Percentiles rank a stretch among this genome's conserved stretches.
phyloP scores from a whole-genome alignment of 1,140 invertebrate genomes.

The Drosophila dunni region DNA sequence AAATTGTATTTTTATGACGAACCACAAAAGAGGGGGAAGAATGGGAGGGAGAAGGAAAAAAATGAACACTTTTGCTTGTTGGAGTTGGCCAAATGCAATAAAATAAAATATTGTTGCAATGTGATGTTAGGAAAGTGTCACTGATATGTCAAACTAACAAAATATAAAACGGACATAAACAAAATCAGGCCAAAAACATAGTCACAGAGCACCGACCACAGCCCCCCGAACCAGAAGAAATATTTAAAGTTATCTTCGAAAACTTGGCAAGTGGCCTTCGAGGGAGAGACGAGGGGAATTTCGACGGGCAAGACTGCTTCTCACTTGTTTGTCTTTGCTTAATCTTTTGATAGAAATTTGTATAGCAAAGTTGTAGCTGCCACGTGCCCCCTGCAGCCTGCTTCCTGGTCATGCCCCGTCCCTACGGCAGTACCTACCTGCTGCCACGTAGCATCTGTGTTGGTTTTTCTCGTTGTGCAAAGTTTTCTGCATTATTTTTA shows the following conservation, averaged over 20 bases:
- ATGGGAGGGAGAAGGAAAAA: too few species aligned
- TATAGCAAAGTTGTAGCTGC: conserved; percentile 69
- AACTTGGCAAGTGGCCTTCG: conserved; percentile 60
- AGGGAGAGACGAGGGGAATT: neutral
- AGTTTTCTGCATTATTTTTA: conserved; percentile 76
- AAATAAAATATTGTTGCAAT: conserved; percentile 80
- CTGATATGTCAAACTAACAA: conserved; percentile 82
- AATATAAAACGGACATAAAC: conserved; percentile 72
- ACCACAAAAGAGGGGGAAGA: neutral
- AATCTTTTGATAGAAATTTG: conserved; percentile 83
- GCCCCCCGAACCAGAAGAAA: conserved; percentile 37
- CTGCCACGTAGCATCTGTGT: conserved; percentile 29
- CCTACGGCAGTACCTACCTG: neutral
- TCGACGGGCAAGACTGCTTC: conserved; percentile 29
- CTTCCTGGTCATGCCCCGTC: neutral
- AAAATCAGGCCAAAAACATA: conserved; percentile 46
- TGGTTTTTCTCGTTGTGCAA: conserved; percentile 54
- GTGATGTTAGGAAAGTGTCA: conserved; percentile 65
- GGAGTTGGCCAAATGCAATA: conserved; percentile 54
- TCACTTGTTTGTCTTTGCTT: conserved; percentile 80
- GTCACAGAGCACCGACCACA: conserved; percentile 3
- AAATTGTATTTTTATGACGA: conserved; percentile 74
- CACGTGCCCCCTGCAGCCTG: conserved; percentile 2
- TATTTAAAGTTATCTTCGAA: conserved; percentile 77
- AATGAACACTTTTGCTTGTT: conserved; percentile 43